Base-by-base conservation (phyloP, 2,113 vertebrate genomes). In the Cryptoleucopteryx plumbea region DNA sequence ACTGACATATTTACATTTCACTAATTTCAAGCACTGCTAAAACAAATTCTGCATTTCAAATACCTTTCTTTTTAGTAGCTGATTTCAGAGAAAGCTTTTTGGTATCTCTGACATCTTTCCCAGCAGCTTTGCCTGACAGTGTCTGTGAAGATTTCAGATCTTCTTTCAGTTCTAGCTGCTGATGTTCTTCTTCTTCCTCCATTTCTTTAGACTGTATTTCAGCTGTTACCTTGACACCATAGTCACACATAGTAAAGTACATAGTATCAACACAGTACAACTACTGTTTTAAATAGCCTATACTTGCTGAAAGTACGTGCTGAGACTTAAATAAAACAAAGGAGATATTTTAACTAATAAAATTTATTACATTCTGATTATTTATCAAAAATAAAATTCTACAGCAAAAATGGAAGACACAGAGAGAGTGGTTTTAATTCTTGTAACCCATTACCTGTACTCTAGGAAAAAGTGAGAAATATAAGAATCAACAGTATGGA, bases 21-120 rank as follows among this genome's bases (percentile, higher is more conserved):
- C 36, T 56, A 68, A 86, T 68, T 78, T 92, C 48, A 86, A 83
- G 27, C 16, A 87, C 29, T 53, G 27, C 12, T 65, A 68, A 86
- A 92, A 90, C 43, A 91, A 87, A 93, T 17, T 8, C 56, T 61
- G 27, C 11, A 66, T 85, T 96, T 80, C 38, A 94, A 88, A 87
- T 98, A 98, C 98, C 98, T 98, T 98, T 98, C 90, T 88, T 96
- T 80, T 98, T 98, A 17, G 96, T 53, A 25, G 96, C 32, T 66
- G 93, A 25, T 45, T 97, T 98, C n/a, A 86, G 7, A 70, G 89
- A 27, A 55, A n/a, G 66, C 31, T 95, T 98, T 93, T 98, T 97
- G 31, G 58, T 20, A 21, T 75, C 82, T 75, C 97, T 98, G n/a
- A 56, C 45, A 15, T 67, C 90, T 55, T 97, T 98, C 77, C 95